Evolutionary conservation across 2,888 invertebrate species (phyloP).

Genomic region (Peribatodes rhomboidaria): DNA sequence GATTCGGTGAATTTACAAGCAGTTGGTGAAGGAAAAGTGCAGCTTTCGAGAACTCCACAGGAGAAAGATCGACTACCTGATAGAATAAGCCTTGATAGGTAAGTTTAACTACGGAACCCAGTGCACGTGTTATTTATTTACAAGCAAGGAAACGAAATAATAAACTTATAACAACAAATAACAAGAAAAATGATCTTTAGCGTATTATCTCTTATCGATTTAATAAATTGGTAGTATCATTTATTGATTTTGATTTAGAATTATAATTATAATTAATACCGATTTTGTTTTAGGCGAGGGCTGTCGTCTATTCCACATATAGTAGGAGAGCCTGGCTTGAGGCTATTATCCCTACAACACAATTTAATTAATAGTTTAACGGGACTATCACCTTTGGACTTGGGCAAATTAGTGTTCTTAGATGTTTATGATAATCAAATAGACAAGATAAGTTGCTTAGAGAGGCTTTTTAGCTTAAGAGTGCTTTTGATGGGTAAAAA

Average conservation of each 20-base stretch:
- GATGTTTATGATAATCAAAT: slow-evolving; percentile 98
- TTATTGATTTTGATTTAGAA: no score
- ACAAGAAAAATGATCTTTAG: background rate
- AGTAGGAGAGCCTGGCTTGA: slow-evolving; percentile 92
- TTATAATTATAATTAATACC: slow-evolving; percentile 8
- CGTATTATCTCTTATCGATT: no score
- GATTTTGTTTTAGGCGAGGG: slow-evolving; percentile 87
- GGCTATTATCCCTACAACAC: slow-evolving; percentile 96
- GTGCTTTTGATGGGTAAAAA: slow-evolving; percentile 97
- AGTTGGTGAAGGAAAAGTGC: slow-evolving; percentile 88
- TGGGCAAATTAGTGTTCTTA: slow-evolving; percentile 94
- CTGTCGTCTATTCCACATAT: slow-evolving; percentile 94
- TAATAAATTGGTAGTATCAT: no score
- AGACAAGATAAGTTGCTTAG: slow-evolving; percentile 93
- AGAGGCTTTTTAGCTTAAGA: slow-evolving; percentile 91
- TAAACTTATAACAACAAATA: no score
- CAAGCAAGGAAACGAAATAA: no score
- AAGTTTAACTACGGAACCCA: slow-evolving; percentile 23
- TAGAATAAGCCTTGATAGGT: slow-evolving; percentile 94
- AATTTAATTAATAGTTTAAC: slow-evolving; percentile 94
- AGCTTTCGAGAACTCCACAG: slow-evolving; percentile 90
- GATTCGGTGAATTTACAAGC: slow-evolving; percentile 84
- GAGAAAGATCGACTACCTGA: slow-evolving; percentile 95
- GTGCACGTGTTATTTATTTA: no score
- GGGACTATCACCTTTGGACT: slow-evolving; percentile 83